Conservation (phyloP, 2,888 invertebrate genomes). For the Dendrolimus pini region DNA sequence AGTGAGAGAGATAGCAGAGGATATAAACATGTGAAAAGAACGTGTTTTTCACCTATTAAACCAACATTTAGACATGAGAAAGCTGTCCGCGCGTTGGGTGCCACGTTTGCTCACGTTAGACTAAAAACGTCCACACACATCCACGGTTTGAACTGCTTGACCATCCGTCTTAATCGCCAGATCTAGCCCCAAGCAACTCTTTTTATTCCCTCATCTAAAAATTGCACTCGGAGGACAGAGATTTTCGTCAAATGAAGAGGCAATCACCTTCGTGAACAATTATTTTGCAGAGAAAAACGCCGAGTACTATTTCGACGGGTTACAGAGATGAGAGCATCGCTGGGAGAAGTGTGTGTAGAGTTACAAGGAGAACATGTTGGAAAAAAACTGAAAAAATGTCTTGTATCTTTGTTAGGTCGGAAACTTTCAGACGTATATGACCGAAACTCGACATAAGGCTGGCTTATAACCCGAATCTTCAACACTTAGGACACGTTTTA, state of each 20-base stretch:
- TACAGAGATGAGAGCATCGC: constrained; percentile 3
- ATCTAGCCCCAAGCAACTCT: constrained; percentile 1
- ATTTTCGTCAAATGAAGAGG: constrained; percentile 4
- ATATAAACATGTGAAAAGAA: constrained; percentile 4
- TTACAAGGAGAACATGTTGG: too few species aligned
- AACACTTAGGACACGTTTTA: too few species aligned
- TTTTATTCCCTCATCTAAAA: constrained; percentile 2
- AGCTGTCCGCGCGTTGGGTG: background rate
- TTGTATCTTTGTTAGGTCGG: too few species aligned
- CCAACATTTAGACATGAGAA: background rate
- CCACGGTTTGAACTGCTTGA: too few species aligned
- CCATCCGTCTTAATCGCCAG: background rate
- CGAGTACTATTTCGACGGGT: constrained; percentile 5
- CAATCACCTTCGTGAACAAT: constrained; percentile 7
- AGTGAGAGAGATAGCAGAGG: constrained; percentile 12
- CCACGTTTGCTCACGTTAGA: background rate
- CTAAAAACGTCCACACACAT: too few species aligned
- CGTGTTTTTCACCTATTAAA: constrained; percentile 6
- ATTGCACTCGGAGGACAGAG: constrained; percentile 2
- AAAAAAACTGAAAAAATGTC: too few species aligned
- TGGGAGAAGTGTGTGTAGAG: background rate
- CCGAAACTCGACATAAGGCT: too few species aligned
- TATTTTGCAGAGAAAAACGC: constrained; percentile 4
- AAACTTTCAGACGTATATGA: too few species aligned
- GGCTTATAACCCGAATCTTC: too few species aligned